A percentile compares a stretch with the other conserved stretches of the same genome.
Conservation (phyloP, 2,888 invertebrate species). For the Belgica antarctica region DNA sequence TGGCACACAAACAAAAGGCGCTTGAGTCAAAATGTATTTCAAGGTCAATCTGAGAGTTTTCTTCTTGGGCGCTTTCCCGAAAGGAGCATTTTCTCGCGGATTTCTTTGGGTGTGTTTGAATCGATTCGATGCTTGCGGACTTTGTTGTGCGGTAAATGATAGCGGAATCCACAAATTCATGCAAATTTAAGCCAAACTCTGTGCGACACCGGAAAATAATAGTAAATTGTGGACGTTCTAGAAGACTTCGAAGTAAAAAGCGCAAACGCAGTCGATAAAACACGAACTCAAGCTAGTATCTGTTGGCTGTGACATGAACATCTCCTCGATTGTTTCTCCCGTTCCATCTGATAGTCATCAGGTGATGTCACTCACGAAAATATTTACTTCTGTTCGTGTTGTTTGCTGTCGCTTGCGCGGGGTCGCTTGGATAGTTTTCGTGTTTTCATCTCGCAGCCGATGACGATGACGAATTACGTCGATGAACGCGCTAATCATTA, state of each 20-base stretch:
- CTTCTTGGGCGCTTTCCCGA: background rate
- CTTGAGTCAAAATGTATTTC: conserved; percentile 40
- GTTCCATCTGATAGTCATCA: conserved; percentile 4
- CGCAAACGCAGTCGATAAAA: conserved; percentile 18
- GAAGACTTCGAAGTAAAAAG: too few species aligned
- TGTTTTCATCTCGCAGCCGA: too few species aligned
- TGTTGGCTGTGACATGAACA: conserved; percentile 16
- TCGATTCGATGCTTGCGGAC: conserved; percentile 4
- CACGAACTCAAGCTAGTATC: conserved; percentile 1
- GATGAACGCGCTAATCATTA: too few species aligned
- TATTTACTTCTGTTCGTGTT: conserved; percentile 21
- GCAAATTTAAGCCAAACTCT: background rate
- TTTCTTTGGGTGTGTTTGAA: conserved; percentile 24
- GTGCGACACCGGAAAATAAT: background rate
- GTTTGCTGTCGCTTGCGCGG: too few species aligned
- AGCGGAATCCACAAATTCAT: conserved; percentile 8
- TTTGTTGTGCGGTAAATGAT: conserved; percentile 11
- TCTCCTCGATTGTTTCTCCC: conserved; percentile 19
- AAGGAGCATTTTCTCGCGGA: background rate
- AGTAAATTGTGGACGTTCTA: too few species aligned
- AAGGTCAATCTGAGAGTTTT: conserved; percentile 35
- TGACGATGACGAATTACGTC: background rate
- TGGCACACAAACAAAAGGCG: background rate
- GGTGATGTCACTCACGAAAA: conserved; percentile 20
- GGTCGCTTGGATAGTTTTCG: too few species aligned